Conservation (phyloP, 2,888 invertebrate species). For the Ariolimax columbianus region DNA sequence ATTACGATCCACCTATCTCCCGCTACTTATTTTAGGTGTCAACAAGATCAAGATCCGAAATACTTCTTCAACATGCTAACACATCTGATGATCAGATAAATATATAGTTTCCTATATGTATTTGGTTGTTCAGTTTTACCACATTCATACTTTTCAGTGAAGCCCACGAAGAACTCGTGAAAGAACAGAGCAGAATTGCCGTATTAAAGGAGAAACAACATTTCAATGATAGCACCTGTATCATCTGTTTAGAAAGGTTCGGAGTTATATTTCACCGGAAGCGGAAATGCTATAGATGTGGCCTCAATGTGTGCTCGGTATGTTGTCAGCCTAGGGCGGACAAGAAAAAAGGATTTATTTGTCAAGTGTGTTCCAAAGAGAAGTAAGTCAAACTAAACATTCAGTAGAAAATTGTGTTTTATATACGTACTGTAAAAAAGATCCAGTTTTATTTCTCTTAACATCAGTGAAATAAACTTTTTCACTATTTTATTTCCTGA, state of each 20-base stretch:
- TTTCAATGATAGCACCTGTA: conserved; percentile 75
- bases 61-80: too few species aligned
- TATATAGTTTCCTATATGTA: too few species aligned
- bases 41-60: too few species aligned
- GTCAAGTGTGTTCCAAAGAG: conserved; percentile 75
- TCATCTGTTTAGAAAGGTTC: conserved; percentile 73
- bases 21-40: too few species aligned
- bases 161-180: conserved; percentile 68
- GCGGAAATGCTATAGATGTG: conserved; percentile 73
- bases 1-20: too few species aligned
- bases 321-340: conserved; percentile 71
- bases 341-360: conserved; percentile 69
- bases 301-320: conserved; percentile 75
- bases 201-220: conserved; percentile 66
- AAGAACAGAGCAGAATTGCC: conserved; percentile 68
- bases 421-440: too few species aligned
- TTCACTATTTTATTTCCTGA: too few species aligned
- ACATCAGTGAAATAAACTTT: too few species aligned
- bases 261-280: conserved; percentile 77
- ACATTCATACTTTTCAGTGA: conserved; percentile 61
- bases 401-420: too few species aligned
- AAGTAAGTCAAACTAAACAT: too few species aligned
- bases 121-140: background rate
- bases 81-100: too few species aligned
- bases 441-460: too few species aligned